Base-by-base conservation (phyloP, 2,888 invertebrate species). In the Drosophila imparisetae region DNA sequence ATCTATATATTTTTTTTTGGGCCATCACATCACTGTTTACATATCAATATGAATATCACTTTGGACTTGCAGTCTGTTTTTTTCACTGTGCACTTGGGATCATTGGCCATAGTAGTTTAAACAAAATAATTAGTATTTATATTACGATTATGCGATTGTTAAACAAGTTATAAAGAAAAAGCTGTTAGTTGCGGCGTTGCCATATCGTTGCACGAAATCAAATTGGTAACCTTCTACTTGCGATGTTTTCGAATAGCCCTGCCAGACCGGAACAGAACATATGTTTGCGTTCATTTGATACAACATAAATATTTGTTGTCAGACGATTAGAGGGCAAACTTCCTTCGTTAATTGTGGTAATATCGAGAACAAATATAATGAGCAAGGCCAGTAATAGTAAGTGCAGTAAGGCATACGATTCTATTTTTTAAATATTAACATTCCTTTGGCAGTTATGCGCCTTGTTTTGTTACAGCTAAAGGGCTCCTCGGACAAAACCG, bases 381-480 rank as follows among this genome's bases (percentile, higher is more conserved):
- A 82, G 68, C 62, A 79, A 49, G 36, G 27, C 66, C 32, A 66
- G 52, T 32, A 80, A 73, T n/a, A 78, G 86, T 89, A 80, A 78
- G 89, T 80, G 6, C 1, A 34, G 38, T 0, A n/a, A 18, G 8
- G 10, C 0, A 21, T 13, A 11, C 13, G 2, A 10, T 21, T 54
- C 15, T 3, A 36, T 38, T 30, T 10, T 27, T 8, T 11, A 4
- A 10, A 24, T 36, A 21, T 21, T 29, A 24, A 32, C 6, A 18
- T 21, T 30, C 2, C 18, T 13, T 7, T 38, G 8, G 3, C 62
- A 92, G 92, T 91, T 24, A 88, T 92, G 84, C 91, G 92, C 11
- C 67, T 98, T 74, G 98, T 97, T 0, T 92, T 98, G 75, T 94
- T 98, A n/a, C 99, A 99, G 93, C 92, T 97, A 76, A 94, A 95